Evolutionary conservation across 2,113 vertebrate genomes (phyloP), one percentile per base, ranked within the genome.

Genomic region (Chinchilla lanigera): DNA sequence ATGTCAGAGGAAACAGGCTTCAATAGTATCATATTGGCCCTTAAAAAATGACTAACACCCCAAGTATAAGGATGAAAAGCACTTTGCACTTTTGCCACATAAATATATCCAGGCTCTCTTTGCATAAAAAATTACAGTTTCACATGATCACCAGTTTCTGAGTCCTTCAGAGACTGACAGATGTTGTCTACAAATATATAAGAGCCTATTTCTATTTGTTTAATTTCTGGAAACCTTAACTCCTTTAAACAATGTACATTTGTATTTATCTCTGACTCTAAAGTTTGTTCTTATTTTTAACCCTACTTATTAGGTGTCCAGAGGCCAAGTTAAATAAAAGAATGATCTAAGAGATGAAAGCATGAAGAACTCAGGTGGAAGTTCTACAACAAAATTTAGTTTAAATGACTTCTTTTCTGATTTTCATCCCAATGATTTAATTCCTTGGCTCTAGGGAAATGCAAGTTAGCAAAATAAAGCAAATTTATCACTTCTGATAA

Each of bases 401-500:
- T 95, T 97, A 91, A 63, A 47, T 56, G 86, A 41, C 38, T 98
- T 98, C 22, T 75, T 97, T 98, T 98, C 88, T 94, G 84, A 97
- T 98, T 98, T 97, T 97, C 93, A 98, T 98, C 88, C 50, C 56
- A 87, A 35, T 89, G 85, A 95, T 97, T 97, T 96, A 95, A 95
- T 98, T 97, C 98, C 87, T 97, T 90, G 63, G 96, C 97, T 98
- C 93, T 81, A 97, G 82, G 93, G 52, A 90, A 98, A 98, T 96
- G 89, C 83, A 94, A 98, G 87, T 95, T 88, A 98, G 95, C 67
- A 97, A 94, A 98, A 96, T 94, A 95, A 96, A 95, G 97, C 60
- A 98, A 94, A 98, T 98, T 95, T 93, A 98, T 98, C 97, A 98
- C 75, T 98, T 97, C 28, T 97, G 97, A 90, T 98, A 98, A 98